These are phyloP conservation scores for Bubo bubo DNA, from an alignment of 2,113 vertebrate genomes.

Conservation along the genomic window DNA sequence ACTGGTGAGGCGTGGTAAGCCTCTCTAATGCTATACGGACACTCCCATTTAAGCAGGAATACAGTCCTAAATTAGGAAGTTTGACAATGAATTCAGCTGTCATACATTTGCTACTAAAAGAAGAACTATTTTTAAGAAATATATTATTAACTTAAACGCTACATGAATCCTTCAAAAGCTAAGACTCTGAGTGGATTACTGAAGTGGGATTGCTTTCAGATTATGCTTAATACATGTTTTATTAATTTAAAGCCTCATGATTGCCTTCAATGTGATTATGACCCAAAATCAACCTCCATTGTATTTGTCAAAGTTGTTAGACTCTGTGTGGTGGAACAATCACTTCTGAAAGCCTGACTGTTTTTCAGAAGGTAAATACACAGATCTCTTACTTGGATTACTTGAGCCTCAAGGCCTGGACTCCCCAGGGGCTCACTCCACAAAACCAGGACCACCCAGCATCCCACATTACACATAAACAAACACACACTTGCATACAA, in stretches of 20 bases:
- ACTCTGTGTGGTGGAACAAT: not conserved
- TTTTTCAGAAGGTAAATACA: slow-evolving; percentile 1
- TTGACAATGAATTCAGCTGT: not conserved
- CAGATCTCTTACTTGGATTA: rapidly evolving
- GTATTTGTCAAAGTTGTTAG: not conserved
- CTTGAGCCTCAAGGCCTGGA: not conserved
- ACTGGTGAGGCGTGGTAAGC: not conserved
- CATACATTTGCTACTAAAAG: not conserved
- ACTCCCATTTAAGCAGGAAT: not conserved
- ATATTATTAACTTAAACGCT: not conserved
- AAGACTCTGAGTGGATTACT: slow-evolving; percentile 31
- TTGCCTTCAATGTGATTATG: slow-evolving; percentile 24
- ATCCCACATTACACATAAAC: not conserved
- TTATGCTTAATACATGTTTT: not conserved
- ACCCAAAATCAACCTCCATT: not conserved
- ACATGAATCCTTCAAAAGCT: slow-evolving; percentile 8
- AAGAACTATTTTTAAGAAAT: not conserved
- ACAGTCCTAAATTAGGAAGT: not conserved
- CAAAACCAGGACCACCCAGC: not conserved
- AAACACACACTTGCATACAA: not conserved
- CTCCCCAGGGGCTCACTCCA: not conserved
- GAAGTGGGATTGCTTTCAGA: slow-evolving; percentile 12
- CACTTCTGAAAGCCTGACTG: not conserved
- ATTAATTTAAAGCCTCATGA: slow-evolving; percentile 44
- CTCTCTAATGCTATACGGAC: not conserved